phyloP scores from a whole-genome alignment of 2,888 invertebrate species.

The Teleogryllus oceanicus region DNA sequence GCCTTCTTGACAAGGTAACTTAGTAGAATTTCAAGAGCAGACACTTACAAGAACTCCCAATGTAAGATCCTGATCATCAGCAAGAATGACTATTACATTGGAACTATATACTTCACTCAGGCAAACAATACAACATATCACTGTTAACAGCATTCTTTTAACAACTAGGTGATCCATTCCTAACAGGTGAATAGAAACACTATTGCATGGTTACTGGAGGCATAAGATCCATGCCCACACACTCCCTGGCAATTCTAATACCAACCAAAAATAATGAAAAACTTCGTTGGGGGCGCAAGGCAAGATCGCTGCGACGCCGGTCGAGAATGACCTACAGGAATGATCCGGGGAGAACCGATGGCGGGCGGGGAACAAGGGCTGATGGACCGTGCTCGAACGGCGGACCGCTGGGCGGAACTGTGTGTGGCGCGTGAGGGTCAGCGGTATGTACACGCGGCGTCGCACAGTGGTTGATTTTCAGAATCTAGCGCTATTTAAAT shows the following conservation, averaged over 20 bases:
- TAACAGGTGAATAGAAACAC: background rate
- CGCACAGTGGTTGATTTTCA: too few species aligned
- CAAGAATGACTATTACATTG: slow-evolving; percentile 75
- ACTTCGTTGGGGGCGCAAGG: too few species aligned
- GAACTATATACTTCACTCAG: background rate
- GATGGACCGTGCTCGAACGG: too few species aligned
- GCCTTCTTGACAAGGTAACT: too few species aligned
- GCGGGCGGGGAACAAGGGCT: too few species aligned
- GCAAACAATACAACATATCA: background rate
- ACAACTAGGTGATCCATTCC: background rate
- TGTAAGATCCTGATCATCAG: slow-evolving; percentile 82
- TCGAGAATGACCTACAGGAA: too few species aligned
- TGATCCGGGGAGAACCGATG: too few species aligned
- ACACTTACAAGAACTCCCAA: slow-evolving; percentile 70
- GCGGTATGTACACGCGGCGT: too few species aligned
- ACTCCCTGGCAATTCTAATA: slow-evolving; percentile 73
- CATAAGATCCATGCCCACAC: slow-evolving; percentile 70
- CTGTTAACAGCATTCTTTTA: background rate
- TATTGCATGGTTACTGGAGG: slow-evolving; percentile 49
- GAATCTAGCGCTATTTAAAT: too few species aligned
- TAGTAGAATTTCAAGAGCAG: background rate
- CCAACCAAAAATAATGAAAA: slow-evolving; percentile 73
- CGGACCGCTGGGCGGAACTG: too few species aligned
- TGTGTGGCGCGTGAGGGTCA: too few species aligned
- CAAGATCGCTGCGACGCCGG: too few species aligned